A percentile compares a stretch with the other conserved stretches of the same genome.
Evolutionary conservation across 2,113 vertebrate species (phyloP).

Genomic region (Poeciliopsis retropinna): DNA sequence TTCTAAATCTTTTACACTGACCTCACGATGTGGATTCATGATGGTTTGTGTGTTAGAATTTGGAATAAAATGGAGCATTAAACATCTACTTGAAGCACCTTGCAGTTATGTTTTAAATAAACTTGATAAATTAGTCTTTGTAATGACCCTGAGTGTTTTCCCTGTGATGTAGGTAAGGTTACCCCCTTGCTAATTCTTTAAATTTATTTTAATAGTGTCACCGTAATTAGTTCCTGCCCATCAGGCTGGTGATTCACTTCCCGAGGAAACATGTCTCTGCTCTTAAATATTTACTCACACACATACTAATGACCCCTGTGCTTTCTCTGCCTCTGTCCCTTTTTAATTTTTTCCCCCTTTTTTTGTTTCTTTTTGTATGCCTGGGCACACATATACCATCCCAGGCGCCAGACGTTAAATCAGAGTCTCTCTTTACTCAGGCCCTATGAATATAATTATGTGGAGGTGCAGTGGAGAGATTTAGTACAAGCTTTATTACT

Average conservation of each 20-base stretch:
- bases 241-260: conserved; percentile 16
- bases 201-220: neutral
- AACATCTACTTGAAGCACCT: neutral
- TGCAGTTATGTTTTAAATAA: conserved; percentile 1
- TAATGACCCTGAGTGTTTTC: conserved; percentile 43
- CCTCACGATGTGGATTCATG: neutral
- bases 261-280: conserved; percentile 3
- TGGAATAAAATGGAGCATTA: neutral
- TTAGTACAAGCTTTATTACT: conserved; percentile 72
- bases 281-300: conserved; percentile 25
- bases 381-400: conserved; percentile 14
- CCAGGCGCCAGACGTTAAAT: conserved; percentile 43
- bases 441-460: conserved; percentile 76
- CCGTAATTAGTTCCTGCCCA: neutral
- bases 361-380: conserved; percentile 7
- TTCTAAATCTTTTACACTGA: neutral
- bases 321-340: neutral
- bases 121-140: conserved; percentile 44
- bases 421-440: conserved; percentile 63
- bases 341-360: neutral
- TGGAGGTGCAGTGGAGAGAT: conserved; percentile 67
- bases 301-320: neutral
- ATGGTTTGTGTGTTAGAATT: neutral
- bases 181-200: conserved; percentile 9
- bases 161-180: neutral